Evolutionary conservation across 2,113 vertebrate genomes (phyloP), one percentile per base, ranked within the genome.

Genomic region (Corythaeola cristata): DNA sequence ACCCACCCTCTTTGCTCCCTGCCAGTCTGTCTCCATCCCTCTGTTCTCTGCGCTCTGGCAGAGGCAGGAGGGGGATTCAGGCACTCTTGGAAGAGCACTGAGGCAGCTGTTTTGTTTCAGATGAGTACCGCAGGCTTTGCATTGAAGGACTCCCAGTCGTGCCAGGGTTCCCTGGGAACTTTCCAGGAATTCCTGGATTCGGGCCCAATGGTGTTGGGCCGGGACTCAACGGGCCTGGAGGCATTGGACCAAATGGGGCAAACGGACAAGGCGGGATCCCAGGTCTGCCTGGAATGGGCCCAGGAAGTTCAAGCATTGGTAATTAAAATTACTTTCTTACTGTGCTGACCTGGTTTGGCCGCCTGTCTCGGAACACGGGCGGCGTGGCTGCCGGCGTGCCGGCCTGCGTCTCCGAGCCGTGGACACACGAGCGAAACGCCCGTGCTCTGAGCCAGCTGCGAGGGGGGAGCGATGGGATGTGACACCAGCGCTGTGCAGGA

Each of bases 41-140:
- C 14, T 3, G 15, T 14, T 76, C 49, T 28, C 72, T 3, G 12
- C 22, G 2, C 32, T 27, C 82, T 63, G 80, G 45, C 64, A 32
- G 75, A 24, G 67, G 67, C 62, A 37, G 82, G 35, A 5, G 58
- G 15, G 39, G 23, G 44, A 30, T 44, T 24, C 19, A 1, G 72
- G 63, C 27, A 0, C 74, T 35, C 64, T 76, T 69, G 77, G 28
- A 47, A 24, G 3, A 59, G 10, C 39, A 3, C 88, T 95, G 9
- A 95, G 85, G 80, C 85, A 80, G 19, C 74, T 19, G 49, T 37
- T 96, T 62, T 39, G 12, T 96, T 79, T 53, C 89, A 99, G 99
- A 99, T 27, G 99, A 99, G 91, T 99, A 98, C 97, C 98, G 98
- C 87, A 94, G 98, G 79, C 98, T 99, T 49, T 99, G 99, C 77